A percentile compares a stretch with the other conserved stretches of the same genome.
Evolutionary conservation across 2,113 vertebrate species (phyloP).

Genomic region (Myiopsitta monachus): DNA sequence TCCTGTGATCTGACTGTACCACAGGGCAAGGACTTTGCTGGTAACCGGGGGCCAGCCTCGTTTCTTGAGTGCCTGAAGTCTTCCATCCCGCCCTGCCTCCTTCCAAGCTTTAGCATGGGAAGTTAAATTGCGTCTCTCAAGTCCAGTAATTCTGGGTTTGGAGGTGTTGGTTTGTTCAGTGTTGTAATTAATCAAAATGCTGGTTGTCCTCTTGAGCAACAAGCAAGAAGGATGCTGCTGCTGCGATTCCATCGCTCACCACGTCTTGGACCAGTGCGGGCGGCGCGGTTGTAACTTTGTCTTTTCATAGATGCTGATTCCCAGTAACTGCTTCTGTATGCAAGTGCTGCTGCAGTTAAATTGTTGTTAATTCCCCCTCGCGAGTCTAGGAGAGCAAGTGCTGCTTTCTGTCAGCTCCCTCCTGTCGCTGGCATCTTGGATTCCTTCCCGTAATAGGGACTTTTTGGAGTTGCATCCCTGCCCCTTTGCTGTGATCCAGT

Average conservation of each 20-base stretch:
- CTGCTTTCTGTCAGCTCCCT: background rate
- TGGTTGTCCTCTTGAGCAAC: background rate
- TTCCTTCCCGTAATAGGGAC: background rate
- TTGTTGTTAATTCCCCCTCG: background rate
- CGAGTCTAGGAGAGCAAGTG: background rate
- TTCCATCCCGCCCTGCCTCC: background rate
- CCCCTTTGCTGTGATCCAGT: background rate
- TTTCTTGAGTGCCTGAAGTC: background rate
- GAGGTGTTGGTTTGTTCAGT: background rate
- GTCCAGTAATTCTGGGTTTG: background rate
- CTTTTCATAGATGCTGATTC: background rate
- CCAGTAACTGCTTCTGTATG: background rate
- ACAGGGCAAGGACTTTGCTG: background rate
- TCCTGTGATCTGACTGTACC: rapidly evolving
- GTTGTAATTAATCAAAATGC: background rate
- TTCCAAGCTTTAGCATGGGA: background rate
- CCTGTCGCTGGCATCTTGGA: background rate
- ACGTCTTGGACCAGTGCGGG: background rate
- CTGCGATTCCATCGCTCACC: background rate
- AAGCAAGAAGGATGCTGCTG: background rate
- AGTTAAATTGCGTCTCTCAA: background rate
- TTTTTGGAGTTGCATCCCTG: background rate
- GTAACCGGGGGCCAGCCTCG: background rate
- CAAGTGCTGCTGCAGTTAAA: background rate
- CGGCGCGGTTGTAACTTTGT: background rate